These are phyloP conservation scores for Nylanderia fulva DNA, from an alignment of 1,140 invertebrate genomes.

Conservation along the genomic window DNA sequence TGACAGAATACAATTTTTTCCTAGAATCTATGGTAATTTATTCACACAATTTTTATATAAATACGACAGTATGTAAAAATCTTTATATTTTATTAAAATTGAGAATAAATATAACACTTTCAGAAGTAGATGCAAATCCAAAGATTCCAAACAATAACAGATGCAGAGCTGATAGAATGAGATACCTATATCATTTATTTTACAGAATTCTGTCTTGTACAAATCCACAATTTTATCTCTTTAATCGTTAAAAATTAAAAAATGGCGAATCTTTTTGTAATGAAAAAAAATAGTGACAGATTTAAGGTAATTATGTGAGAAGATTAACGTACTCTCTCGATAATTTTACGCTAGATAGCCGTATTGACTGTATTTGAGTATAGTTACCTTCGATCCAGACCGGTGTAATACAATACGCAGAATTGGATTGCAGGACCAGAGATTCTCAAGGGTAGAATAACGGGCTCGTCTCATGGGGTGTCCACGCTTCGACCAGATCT, in stretches of 20 bases:
- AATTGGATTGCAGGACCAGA: constrained; percentile 84
- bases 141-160: neutral
- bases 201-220: neutral
- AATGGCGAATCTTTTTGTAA: neutral
- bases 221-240: neutral
- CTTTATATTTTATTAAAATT: neutral
- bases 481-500: constrained; percentile 84
- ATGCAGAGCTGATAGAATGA: neutral
- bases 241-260: neutral
- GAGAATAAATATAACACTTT: neutral
- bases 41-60: neutral
- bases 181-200: neutral
- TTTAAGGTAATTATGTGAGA: neutral
- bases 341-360: neutral
- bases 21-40: neutral
- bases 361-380: neutral
- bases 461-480: constrained; percentile 82
- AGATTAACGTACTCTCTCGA: neutral
- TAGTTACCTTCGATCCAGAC: neutral
- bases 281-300: neutral
- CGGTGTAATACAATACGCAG: constrained; percentile 76
- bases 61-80: neutral
- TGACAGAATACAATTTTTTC: neutral
- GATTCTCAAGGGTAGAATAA: constrained; percentile 84
- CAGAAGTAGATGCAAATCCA: neutral